Evolutionary conservation across 2,888 invertebrate species (phyloP).

Genomic region (Eristalis tenax): DNA sequence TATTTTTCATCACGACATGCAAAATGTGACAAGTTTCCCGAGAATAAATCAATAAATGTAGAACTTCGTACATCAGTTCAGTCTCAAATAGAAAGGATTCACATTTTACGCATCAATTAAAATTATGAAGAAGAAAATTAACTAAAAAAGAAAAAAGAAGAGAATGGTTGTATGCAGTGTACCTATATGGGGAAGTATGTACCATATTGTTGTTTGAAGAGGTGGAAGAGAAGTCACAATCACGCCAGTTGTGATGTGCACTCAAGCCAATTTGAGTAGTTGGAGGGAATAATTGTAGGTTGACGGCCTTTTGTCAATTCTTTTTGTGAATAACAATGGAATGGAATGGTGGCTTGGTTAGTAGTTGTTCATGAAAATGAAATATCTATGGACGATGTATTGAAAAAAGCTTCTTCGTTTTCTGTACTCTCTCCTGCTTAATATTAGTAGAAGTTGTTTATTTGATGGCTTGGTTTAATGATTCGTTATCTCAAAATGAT

Average conservation of each 20-base stretch:
- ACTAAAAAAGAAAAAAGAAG: conserved; percentile 35
- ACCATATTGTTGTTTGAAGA: conserved; percentile 22
- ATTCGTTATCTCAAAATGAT: too few relatives aligned
- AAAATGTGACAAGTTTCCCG: not conserved
- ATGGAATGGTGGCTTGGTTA: not conserved
- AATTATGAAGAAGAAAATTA: conserved; percentile 51
- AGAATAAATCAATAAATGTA: conserved; percentile 15
- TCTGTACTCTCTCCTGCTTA: too few relatives aligned
- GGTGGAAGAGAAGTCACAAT: conserved; percentile 17
- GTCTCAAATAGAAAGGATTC: conserved; percentile 1
- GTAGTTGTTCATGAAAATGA: conserved; percentile 46
- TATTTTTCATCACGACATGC: conserved; percentile 19
- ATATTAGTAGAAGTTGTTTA: too few relatives aligned
- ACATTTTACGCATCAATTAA: conserved; percentile 53
- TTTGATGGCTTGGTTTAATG: too few relatives aligned
- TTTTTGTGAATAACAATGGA: conserved; percentile 38
- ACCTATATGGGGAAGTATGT: not conserved
- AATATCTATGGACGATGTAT: not conserved
- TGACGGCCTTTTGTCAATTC: conserved; percentile 42
- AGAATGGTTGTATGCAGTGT: not conserved
- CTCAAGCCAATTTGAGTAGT: conserved; percentile 30
- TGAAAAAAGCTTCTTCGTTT: too few relatives aligned
- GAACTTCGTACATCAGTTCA: not conserved
- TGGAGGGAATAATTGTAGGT: conserved; percentile 31
- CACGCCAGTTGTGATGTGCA: conserved; percentile 42